A percentile compares a stretch with the other conserved stretches of the same genome.
These are phyloP conservation scores for Peribatodes rhomboidaria DNA, from an alignment of 2,888 invertebrate genomes.

Conservation along the genomic window DNA sequence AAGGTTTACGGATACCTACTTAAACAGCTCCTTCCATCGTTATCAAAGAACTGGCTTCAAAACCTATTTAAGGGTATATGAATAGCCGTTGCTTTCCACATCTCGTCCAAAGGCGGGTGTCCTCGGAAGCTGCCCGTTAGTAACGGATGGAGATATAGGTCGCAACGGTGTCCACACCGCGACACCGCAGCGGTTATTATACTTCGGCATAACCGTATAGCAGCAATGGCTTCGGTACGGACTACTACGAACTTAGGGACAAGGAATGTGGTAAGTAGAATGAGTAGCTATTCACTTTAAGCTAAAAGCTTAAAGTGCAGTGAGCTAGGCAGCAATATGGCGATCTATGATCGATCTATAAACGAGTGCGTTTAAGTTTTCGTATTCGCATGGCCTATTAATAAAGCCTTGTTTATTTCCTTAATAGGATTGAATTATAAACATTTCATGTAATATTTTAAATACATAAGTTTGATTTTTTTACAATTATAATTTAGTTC, in stretches of 20 bases:
- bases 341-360: too few relatives aligned
- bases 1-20: too few relatives aligned
- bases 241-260: neutral
- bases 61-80: conserved; percentile 4
- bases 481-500: too few relatives aligned
- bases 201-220: conserved; percentile 42
- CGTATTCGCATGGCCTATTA: too few relatives aligned
- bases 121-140: conserved; percentile 42
- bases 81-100: conserved; percentile 16
- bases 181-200: conserved; percentile 39
- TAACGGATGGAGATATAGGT: conserved; percentile 37
- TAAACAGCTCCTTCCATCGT: neutral
- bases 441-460: too few relatives aligned
- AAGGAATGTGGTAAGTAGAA: neutral
- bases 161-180: conserved; percentile 35
- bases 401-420: too few relatives aligned
- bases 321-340: too few relatives aligned
- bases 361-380: too few relatives aligned
- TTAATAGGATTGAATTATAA: too few relatives aligned
- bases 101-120: conserved; percentile 29
- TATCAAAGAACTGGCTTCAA: neutral
- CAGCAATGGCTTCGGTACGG: neutral
- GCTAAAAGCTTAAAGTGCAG: too few relatives aligned
- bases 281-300: too few relatives aligned
- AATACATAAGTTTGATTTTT: too few relatives aligned